Base-by-base conservation (phyloP, 2,888 invertebrate species). In the Leptinotarsa juncta region DNA sequence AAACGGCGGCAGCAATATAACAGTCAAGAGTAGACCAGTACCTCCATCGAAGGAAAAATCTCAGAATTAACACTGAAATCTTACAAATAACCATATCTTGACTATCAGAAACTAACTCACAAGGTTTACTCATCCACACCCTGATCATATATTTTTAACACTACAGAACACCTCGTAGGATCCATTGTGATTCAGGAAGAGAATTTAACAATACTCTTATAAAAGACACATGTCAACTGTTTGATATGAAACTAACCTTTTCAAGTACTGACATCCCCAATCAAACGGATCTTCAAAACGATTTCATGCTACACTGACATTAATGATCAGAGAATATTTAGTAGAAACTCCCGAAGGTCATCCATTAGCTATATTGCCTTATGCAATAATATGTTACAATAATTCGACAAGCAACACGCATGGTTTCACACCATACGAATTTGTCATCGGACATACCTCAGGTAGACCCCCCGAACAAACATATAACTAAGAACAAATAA, bases 201-300 rank as follows among this genome's bases (percentile, higher is more conserved):
- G 2, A 50, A 50, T 50, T 50, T 10, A 50, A 12, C 3, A 50
- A 16, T 3, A 12, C 3, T 10, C 50, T 50, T 12, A 15, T 50
- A 15, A 15, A 10, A 50, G 50, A 10, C 16, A 7, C 12, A 50
- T 50, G 50, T 50, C 12, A 15, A 12, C 12, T 50, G 3, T 50
- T 10, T 1, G 50, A 50, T 10, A 50, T 50, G 3, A 50, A 50
- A 50, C 50, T 50, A 12, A 50, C 15, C 3, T 50, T 10, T 50
- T 50, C 50, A 16, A 53, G 53, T n/a, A n/a, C n/a, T 53, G n/a
- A 16, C n/a, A 53, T n/a, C 53, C 53, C n/a, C 53, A 53, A 53
- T 53, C 18, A 4, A 53, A 53, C n/a, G 53, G 53, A 53, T 53
- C 53, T n/a, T 7, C n/a, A 16, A n/a, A n/a, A 53, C 15, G n/a